Conservation (phyloP, 2,113 vertebrate genomes). For the Pristiophorus japonicus region DNA sequence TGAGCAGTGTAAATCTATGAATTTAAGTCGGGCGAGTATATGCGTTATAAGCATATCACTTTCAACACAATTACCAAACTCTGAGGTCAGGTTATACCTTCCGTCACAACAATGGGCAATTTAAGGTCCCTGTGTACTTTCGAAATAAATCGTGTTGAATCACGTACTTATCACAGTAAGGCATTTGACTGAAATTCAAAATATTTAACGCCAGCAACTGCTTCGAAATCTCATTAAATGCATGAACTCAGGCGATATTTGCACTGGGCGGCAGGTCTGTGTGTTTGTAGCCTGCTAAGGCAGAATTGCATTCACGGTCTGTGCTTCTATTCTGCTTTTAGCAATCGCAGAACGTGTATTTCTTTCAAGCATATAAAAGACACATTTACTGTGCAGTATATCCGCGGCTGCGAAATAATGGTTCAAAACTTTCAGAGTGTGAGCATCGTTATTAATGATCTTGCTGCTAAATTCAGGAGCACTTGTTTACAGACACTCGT, state of each 20-base stretch:
- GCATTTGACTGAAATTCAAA: neutral
- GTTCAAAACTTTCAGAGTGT: neutral
- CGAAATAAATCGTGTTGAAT: neutral
- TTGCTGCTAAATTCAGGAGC: neutral
- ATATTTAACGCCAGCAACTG: neutral
- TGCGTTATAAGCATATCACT: neutral
- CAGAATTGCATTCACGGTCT: neutral
- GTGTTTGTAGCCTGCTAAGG: neutral
- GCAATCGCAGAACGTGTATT: neutral
- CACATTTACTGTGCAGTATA: neutral
- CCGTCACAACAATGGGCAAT: neutral
- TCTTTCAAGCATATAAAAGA: neutral
- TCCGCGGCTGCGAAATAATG: neutral
- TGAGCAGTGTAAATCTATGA: neutral
- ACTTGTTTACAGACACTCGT: neutral
- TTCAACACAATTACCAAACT: neutral
- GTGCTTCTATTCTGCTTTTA: neutral
- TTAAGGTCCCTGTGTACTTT: neutral
- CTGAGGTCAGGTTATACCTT: neutral
- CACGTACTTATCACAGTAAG: neutral
- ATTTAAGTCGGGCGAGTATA: neutral
- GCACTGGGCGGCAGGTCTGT: neutral
- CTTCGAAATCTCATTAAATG: neutral
- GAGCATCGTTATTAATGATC: neutral
- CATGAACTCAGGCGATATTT: neutral